Percentiles rank a stretch among this genome's conserved stretches.
Conservation (phyloP, 2,888 invertebrate species). For the Oxytorus armatus region DNA sequence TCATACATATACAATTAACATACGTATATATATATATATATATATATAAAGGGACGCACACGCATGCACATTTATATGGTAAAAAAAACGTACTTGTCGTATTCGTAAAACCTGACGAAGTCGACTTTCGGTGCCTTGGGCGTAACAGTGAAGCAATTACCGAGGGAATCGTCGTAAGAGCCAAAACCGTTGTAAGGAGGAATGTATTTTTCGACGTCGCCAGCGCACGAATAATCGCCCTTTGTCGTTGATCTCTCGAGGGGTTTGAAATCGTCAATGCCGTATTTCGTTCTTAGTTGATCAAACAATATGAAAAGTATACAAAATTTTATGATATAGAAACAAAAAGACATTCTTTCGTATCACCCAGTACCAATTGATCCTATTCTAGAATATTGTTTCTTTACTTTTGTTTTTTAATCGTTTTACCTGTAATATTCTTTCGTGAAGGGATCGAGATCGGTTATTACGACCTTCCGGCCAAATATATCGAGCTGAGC, state of each 20-base stretch:
- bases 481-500: conserved; percentile 93
- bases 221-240: conserved; percentile 72
- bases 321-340: neutral
- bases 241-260: conserved; percentile 85
- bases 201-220: conserved; percentile 72
- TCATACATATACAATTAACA: conserved; percentile 45
- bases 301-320: neutral
- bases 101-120: conserved; percentile 92
- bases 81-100: conserved; percentile 87
- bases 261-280: conserved; percentile 88
- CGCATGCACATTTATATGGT: conserved; percentile 12
- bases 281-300: conserved; percentile 76
- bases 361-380: no score
- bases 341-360: conserved; percentile 1
- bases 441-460: conserved; percentile 94
- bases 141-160: conserved; percentile 92
- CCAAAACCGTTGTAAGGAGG: conserved; percentile 98
- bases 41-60: neutral
- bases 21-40: neutral
- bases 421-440: conserved; percentile 88
- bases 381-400: no score
- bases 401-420: conserved; percentile 1
- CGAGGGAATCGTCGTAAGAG: conserved; percentile 94
- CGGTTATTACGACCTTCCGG: conserved; percentile 91
- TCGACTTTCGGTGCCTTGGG: conserved; percentile 92